These are phyloP conservation scores for Drosophila percnosoma DNA, from an alignment of 2,888 invertebrate genomes.

Conservation along the genomic window DNA sequence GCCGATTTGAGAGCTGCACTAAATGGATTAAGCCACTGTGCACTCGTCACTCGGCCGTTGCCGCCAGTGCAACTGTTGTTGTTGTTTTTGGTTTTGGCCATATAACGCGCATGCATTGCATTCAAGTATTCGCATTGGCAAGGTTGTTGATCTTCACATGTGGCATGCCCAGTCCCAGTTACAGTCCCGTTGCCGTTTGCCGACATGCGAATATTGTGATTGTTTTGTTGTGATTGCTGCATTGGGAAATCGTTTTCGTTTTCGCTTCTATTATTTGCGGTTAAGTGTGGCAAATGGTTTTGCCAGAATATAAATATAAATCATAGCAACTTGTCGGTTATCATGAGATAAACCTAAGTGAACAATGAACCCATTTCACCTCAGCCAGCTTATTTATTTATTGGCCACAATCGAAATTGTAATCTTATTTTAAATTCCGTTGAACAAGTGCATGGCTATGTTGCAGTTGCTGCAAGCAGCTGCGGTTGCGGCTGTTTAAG, in stretches of 20 bases:
- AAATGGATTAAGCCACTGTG: conserved; percentile 39
- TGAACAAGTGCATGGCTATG: conserved; percentile 18
- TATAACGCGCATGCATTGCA: conserved; percentile 67
- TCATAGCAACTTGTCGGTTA: conserved; percentile 17
- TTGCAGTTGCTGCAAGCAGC: not conserved
- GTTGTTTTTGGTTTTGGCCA: conserved; percentile 51
- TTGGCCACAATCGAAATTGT: conserved; percentile 49
- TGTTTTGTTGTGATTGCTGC: conserved; percentile 17
- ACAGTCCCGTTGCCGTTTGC: conserved; percentile 31
- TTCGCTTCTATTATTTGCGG: conserved; percentile 43
- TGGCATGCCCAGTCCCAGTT: conserved; percentile 46
- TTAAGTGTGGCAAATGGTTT: conserved; percentile 54
- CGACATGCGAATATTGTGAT: conserved; percentile 32
- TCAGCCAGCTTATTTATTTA: conserved; percentile 27
- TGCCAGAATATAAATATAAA: conserved; percentile 42
- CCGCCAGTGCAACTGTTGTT: conserved; percentile 11
- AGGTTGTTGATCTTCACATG: conserved; percentile 78
- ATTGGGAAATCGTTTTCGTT: conserved; percentile 26
- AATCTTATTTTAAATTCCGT: conserved; percentile 39
- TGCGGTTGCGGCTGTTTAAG: conserved; percentile 20
- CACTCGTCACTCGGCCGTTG: conserved; percentile 31
- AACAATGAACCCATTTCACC: conserved; percentile 44
- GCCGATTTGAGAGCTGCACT: not conserved
- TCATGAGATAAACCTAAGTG: not conserved
- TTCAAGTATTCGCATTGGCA: conserved; percentile 70